Conservation (phyloP, 2,888 invertebrate genomes). For the Drosophila barbarae region DNA sequence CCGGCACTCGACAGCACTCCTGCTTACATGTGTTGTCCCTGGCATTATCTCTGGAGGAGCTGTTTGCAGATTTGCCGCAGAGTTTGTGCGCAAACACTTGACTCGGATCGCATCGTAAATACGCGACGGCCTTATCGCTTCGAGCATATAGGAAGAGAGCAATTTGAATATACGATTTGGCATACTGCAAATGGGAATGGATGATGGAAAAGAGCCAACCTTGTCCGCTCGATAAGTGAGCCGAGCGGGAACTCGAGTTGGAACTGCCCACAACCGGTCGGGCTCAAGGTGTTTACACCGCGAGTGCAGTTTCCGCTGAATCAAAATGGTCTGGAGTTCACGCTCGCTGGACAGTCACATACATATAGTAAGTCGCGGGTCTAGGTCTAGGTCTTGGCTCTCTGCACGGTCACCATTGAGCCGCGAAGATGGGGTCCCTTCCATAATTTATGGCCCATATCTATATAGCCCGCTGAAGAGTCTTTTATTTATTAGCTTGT, state of each 20-base stretch:
- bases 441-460: conserved; percentile 35
- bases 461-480: conserved; percentile 21
- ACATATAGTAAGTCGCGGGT: conserved; percentile 13
- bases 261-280: conserved; percentile 65
- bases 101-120: conserved; percentile 26
- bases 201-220: conserved; percentile 43
- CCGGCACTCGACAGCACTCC: background rate
- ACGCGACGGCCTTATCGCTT: conserved; percentile 38
- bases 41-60: conserved; percentile 30
- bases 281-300: conserved; percentile 59
- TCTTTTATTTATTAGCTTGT: conserved; percentile 36
- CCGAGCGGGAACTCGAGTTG: conserved; percentile 40
- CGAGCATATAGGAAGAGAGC: conserved; percentile 50
- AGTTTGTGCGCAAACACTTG: conserved; percentile 43
- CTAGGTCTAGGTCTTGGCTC: conserved; percentile 43
- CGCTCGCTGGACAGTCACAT: conserved; percentile 40
- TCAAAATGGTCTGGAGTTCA: conserved; percentile 52
- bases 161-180: conserved; percentile 53
- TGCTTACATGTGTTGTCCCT: conserved; percentile 30
- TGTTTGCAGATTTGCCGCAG: conserved; percentile 23
- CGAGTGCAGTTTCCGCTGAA: conserved; percentile 30
- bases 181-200: background rate
- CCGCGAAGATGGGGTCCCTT: conserved; percentile 44
- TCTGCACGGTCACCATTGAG: conserved; percentile 42
- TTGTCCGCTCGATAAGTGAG: conserved; percentile 56